phyloP scores from a whole-genome alignment of 1,140 invertebrate genomes.

The Tenebrio molitor region DNA sequence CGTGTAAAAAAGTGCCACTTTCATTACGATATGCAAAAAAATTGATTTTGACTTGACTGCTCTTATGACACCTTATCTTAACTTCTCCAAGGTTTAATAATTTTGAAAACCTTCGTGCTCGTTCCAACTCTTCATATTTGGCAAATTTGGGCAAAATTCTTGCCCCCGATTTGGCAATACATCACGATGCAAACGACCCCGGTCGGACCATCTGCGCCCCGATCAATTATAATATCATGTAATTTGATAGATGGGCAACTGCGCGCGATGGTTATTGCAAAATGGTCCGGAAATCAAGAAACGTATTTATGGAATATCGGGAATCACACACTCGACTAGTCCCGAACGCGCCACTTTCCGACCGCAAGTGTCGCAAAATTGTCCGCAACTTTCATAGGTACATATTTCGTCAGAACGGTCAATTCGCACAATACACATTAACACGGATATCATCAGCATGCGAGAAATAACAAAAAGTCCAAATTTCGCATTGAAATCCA shows the following conservation, averaged over 20 bases:
- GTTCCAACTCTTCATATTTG: no score
- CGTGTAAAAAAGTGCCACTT: no score
- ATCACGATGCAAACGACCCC: no score
- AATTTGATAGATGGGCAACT: constrained; percentile 56
- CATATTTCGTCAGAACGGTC: neutral
- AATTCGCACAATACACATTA: constrained; percentile 14
- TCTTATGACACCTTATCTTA: no score
- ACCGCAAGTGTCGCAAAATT: neutral
- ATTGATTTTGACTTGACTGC: no score
- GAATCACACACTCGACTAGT: constrained; percentile 16
- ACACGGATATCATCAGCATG: constrained; percentile 26
- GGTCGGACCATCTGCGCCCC: constrained; percentile 45
- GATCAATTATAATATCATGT: constrained; percentile 49
- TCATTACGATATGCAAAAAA: no score
- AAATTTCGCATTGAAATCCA: constrained; percentile 54
- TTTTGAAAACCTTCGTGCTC: no score
- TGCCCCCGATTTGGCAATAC: no score
- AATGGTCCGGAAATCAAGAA: constrained; percentile 49
- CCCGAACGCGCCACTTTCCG: neutral
- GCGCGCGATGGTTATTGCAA: constrained; percentile 49
- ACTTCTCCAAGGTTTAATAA: no score
- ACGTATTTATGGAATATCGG: constrained; percentile 43
- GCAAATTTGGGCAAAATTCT: no score
- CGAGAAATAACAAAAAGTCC: constrained; percentile 36
- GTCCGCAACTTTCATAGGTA: neutral